Evolutionary conservation across 2,113 vertebrate genomes (phyloP).

Genomic region (Leptocoma aspasia): DNA sequence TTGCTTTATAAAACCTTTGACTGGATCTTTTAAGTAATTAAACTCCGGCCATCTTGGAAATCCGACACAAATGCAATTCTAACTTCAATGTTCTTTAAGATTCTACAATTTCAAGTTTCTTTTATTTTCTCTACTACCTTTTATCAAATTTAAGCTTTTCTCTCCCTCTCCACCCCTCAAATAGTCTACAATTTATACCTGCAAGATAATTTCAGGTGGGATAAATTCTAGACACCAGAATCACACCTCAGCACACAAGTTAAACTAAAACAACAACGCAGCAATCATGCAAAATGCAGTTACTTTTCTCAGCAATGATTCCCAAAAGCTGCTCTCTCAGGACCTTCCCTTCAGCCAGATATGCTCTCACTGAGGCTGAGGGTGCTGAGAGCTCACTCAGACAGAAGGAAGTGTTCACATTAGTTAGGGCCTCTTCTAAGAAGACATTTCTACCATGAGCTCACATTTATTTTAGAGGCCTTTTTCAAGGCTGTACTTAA

Average conservation of each 20-base stretch:
- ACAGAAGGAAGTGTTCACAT: neutral
- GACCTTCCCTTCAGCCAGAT: neutral
- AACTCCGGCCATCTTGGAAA: conserved; percentile 5
- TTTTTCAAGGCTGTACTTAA: neutral
- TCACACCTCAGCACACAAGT: neutral
- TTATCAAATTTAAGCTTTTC: neutral
- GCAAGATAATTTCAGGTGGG: neutral
- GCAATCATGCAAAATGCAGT: neutral
- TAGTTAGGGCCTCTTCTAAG: neutral
- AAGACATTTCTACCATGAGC: neutral
- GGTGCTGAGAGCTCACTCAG: neutral
- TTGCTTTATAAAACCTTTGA: neutral
- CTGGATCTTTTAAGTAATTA: conserved; percentile 23
- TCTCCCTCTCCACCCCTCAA: neutral
- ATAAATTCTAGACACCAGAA: neutral
- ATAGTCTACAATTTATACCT: neutral
- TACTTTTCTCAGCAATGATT: neutral
- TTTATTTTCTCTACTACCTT: neutral
- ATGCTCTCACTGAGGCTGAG: neutral
- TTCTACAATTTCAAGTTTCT: neutral
- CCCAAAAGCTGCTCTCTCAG: neutral
- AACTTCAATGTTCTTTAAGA: neutral
- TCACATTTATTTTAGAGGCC: neutral
- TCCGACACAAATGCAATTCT: neutral
- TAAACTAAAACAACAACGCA: neutral